Evolutionary conservation across 1,140 invertebrate species (phyloP), one percentile per base, ranked within the genome.

Genomic region (Magallana ariakensis): DNA sequence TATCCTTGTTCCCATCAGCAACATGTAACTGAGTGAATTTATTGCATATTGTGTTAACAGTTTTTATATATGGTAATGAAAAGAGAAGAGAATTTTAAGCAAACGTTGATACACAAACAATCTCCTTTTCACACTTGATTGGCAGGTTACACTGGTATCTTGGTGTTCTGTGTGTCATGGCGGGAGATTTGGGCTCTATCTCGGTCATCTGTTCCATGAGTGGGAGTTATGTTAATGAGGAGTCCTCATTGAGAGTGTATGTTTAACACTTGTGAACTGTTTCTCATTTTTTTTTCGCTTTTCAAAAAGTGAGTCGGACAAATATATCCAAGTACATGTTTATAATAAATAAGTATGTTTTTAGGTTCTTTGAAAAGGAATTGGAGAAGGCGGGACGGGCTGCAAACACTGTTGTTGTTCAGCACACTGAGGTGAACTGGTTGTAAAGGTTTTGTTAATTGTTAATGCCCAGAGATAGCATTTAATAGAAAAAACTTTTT

Each of bases 311-410:
- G 33, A 46, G 33, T 46, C 33, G 2, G 33, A 46, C 33, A 46
- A 46, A 46, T 46, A 46, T 46, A 46, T 46, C 33, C 33, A 46
- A 46, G n/a, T n/a, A n/a, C n/a, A n/a, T n/a, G 33, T 46, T 4
- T 46, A 46, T 46, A 46, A 46, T 46, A 46, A 4, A 46, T 46
- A 46, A 5, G 33, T 46, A 46, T 46, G 15, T 6, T 60, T 60
- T n/a, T 60, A 60, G 58, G 58, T 60, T n/a, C 11, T 60, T 60
- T 60, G 58, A 60, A 60, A 60, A 60, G 58, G 58, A 60, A 60
- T 60, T 60, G 19, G 58, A 60, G 58, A 60, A 60, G 15, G 11
- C 19, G 6, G 58, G 33, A 46, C 33, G 58, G 9, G 19, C 19
- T 15, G 58, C 19, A n/a, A n/a, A 60, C 13, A 60, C 58, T 60